A percentile compares a stretch with the other conserved stretches of the same genome.
Evolutionary conservation across 1,140 invertebrate genomes (phyloP).

Genomic region (Ooceraea biroi): DNA sequence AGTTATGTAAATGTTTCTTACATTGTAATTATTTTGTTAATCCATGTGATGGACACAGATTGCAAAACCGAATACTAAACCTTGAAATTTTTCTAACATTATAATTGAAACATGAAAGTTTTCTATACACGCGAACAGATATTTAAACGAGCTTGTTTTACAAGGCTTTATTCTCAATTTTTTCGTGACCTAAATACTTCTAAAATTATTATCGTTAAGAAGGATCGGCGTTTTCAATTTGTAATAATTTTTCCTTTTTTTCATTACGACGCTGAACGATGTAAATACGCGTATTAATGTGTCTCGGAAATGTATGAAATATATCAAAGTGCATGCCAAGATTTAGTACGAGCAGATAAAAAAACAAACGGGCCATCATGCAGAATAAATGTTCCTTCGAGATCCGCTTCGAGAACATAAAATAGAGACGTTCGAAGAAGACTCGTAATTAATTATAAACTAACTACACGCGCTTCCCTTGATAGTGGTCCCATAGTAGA

Average conservation of each 20-base stretch:
- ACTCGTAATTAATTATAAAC: conserved; percentile 17
- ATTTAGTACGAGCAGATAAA: conserved; percentile 27
- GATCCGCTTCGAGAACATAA: neutral
- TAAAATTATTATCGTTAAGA: too few species aligned
- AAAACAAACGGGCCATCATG: conserved; percentile 26
- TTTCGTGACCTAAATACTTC: neutral
- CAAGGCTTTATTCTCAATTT: neutral
- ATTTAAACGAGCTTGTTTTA: neutral
- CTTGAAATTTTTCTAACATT: too few species aligned
- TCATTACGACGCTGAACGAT: conserved; percentile 1
- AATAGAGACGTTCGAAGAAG: neutral
- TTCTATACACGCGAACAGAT: neutral
- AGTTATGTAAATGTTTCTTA: neutral
- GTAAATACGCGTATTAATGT: conserved; percentile 1
- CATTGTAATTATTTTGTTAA: neutral
- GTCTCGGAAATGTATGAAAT: conserved; percentile 16
- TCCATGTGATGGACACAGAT: neutral
- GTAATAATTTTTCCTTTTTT: conserved; percentile 1
- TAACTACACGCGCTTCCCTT: neutral
- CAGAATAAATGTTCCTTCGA: conserved; percentile 24
- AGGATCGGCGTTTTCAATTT: neutral
- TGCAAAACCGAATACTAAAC: neutral
- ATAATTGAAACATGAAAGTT: neutral
- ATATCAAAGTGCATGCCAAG: conserved; percentile 13
- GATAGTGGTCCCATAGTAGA: neutral